phyloP scores from a whole-genome alignment of 1,140 invertebrate species.

The Brachystomella parvula region DNA sequence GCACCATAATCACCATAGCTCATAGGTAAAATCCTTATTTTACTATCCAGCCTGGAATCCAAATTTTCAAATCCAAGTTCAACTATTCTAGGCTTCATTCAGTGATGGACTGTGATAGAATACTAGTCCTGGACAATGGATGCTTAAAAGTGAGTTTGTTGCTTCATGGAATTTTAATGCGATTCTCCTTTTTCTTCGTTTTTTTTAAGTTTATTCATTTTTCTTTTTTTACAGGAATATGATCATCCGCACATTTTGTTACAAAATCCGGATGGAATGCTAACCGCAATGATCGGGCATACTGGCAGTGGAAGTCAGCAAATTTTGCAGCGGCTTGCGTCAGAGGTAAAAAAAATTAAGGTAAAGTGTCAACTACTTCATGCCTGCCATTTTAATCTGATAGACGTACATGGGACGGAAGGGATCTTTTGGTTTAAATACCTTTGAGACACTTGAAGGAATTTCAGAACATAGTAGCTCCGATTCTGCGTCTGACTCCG shows the following conservation, averaged over 20 bases:
- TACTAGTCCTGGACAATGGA: slow-evolving; percentile 28
- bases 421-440: too few relatives aligned
- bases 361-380: too few relatives aligned
- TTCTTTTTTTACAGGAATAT: slow-evolving; percentile 27
- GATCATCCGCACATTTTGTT: slow-evolving; percentile 38
- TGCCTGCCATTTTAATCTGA: too few relatives aligned
- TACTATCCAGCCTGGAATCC: slow-evolving; percentile 45
- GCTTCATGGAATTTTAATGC: slow-evolving; percentile 33
- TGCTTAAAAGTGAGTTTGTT: slow-evolving; percentile 38
- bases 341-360: slow-evolving; percentile 23
- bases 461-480: too few relatives aligned
- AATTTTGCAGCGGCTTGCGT: slow-evolving; percentile 21
- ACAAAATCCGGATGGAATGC: slow-evolving; percentile 28
- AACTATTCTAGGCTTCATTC: slow-evolving; percentile 18
- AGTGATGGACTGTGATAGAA: slow-evolving; percentile 33
- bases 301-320: slow-evolving; percentile 18
- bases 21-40: slow-evolving; percentile 10
- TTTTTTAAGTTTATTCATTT: not conserved
- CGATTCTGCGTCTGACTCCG: too few relatives aligned
- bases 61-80: slow-evolving; percentile 29
- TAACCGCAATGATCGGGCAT: slow-evolving; percentile 24
- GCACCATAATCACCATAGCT: slow-evolving; percentile 30
- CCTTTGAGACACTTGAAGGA: too few relatives aligned
- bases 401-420: too few relatives aligned
- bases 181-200: not conserved